These are phyloP conservation scores for Xanthorhoe spadicearia DNA, from an alignment of 2,888 invertebrate genomes.

Conservation along the genomic window DNA sequence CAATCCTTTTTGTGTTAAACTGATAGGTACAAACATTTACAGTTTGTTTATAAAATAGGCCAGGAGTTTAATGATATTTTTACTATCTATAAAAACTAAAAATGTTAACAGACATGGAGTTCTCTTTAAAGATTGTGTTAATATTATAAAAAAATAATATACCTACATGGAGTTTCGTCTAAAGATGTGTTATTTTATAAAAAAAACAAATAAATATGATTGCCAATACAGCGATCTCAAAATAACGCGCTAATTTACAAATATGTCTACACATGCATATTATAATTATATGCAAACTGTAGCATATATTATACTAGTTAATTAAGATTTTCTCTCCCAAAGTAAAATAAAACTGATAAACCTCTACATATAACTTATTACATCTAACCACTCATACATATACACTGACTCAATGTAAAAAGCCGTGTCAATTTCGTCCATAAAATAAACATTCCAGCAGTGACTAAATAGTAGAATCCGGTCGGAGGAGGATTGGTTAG, in stretches of 20 bases:
- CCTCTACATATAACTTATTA: too few relatives aligned
- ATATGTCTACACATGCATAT: too few relatives aligned
- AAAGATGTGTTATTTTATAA: too few relatives aligned
- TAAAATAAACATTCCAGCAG: constrained; percentile 59
- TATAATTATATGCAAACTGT: too few relatives aligned
- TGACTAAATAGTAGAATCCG: constrained; percentile 80
- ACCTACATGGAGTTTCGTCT: too few relatives aligned
- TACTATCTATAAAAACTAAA: neutral
- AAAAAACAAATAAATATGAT: neutral
- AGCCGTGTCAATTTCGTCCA: constrained; percentile 44
- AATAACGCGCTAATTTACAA: too few relatives aligned
- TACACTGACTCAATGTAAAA: constrained; percentile 31
- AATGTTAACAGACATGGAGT: neutral
- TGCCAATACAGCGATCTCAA: too few relatives aligned
- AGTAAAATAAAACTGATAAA: too few relatives aligned
- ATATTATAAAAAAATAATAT: too few relatives aligned
- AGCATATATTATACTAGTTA: too few relatives aligned
- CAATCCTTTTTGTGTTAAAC: constrained; percentile 55
- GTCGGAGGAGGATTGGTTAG: constrained; percentile 73
- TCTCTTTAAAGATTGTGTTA: too few relatives aligned
- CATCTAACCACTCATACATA: neutral
- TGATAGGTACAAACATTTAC: constrained; percentile 30
- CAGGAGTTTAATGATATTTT: neutral
- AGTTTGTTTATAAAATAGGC: constrained; percentile 18
- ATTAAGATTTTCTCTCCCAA: too few relatives aligned